These are phyloP conservation scores for Natator depressus DNA, from an alignment of 2,113 vertebrate species.

Conservation along the genomic window DNA sequence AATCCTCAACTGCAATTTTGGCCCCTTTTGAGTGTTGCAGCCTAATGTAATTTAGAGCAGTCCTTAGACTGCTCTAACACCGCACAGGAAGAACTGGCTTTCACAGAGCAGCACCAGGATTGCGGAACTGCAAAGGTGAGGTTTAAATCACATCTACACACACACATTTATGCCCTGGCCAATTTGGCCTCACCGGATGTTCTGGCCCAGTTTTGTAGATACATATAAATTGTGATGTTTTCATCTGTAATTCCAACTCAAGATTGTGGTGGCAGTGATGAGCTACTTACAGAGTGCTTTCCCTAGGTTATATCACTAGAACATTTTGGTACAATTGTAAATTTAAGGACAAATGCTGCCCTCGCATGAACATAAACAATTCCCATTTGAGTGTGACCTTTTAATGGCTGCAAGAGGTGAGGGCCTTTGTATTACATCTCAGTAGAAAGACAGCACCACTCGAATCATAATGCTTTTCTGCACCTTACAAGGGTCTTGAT, in stretches of 20 bases:
- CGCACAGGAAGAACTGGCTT: neutral
- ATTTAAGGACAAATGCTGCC: neutral
- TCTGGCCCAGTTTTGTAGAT: neutral
- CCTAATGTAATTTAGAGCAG: rapidly evolving
- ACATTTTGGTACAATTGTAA: neutral
- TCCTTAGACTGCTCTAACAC: neutral
- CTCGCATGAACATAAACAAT: rapidly evolving
- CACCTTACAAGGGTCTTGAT: neutral
- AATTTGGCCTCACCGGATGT: neutral
- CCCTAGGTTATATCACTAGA: neutral
- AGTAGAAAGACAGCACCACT: neutral
- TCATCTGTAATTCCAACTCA: neutral
- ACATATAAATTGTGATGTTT: neutral
- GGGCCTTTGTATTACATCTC: neutral
- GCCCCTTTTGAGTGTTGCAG: rapidly evolving
- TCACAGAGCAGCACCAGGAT: rapidly evolving
- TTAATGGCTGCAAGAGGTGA: neutral
- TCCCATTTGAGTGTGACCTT: neutral
- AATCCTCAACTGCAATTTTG: rapidly evolving
- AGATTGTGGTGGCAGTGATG: rapidly evolving
- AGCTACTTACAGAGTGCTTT: neutral
- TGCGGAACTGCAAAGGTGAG: neutral
- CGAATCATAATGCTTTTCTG: neutral
- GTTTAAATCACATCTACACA: neutral
- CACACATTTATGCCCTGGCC: neutral